Conservation (phyloP, 2,888 invertebrate species). For the Hyppa rectilinea region DNA sequence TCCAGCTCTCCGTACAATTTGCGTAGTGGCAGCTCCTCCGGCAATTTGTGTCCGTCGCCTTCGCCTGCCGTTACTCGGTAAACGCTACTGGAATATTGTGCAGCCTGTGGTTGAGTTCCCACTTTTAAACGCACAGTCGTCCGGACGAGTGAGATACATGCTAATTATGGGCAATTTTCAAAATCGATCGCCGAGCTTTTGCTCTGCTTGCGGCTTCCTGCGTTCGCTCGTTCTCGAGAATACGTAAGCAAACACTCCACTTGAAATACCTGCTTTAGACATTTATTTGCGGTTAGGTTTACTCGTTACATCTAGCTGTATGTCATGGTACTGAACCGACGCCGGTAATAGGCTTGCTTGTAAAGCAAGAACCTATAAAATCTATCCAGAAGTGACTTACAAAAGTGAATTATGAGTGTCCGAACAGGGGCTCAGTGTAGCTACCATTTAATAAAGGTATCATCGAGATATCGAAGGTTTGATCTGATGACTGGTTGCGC, state of each 20-base stretch:
- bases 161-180: conserved; percentile 90
- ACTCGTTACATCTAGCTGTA: conserved; percentile 40
- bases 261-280: conserved; percentile 62
- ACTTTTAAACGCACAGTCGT: conserved; percentile 87
- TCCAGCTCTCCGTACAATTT: conserved; percentile 83
- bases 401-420: conserved; percentile 67
- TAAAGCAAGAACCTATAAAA: conserved; percentile 50
- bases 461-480: conserved; percentile 81
- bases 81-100: conserved; percentile 90
- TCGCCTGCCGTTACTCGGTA: conserved; percentile 88
- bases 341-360: conserved; percentile 46
- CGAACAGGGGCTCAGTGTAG: conserved; percentile 66
- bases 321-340: conserved; percentile 15
- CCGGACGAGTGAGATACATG: conserved; percentile 87
- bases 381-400: conserved; percentile 62
- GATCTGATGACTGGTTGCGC: conserved; percentile 87
- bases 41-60: conserved; percentile 89
- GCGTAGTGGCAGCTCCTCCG: conserved; percentile 86
- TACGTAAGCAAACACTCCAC: conserved; percentile 77
- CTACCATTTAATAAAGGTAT: conserved; percentile 90
- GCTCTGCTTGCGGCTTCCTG: conserved; percentile 86
- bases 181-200: conserved; percentile 89
- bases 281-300: conserved; percentile 64
- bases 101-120: conserved; percentile 87
- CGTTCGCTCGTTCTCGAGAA: conserved; percentile 79